Evolutionary conservation across 2,888 invertebrate genomes (phyloP), one percentile per base, ranked within the genome.

Genomic region (Lamproptera curius): DNA sequence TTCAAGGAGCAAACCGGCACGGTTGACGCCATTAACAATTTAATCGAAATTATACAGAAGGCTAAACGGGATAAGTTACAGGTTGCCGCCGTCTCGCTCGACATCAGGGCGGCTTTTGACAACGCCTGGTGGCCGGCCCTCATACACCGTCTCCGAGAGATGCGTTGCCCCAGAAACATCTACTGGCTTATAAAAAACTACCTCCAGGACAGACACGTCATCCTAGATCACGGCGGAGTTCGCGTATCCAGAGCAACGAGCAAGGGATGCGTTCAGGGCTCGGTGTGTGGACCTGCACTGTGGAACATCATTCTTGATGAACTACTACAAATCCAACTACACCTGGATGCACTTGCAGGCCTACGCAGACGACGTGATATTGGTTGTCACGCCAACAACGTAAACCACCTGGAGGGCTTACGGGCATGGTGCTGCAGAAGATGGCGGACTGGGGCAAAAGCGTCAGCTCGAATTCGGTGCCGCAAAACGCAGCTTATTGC

Each of bases 1-100:
- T 59, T 60, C 42, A 47, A 38, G 5, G 41, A 38, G 10, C 61
- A 57, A 38, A 23, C 38, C 3, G 11, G 6, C 13, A 23, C 38
- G 6, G 9, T 10, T 8, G 38, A 20, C 11, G 61, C 59, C 0
- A 28, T 57, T 1, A 13, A 46, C 1, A 9, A 37, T 0, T 52
- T 55, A 0, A 6, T 54, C 0, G n/a, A 43, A 0, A 6, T 17
- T 0, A 45, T 57, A 0, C 31, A 33, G 1, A 6, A 2, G 0
- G 37, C 41, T 2, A 55, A 51, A 26, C 1, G 1, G 0, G 9
- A 33, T 0, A 15, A 31, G 6, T 11, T 48, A 4, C 52, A 35
- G 1, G 49, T 46, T 1, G 6, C 54, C 0, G 56, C 49, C 0
- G 38, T 57, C 1, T 56, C 55, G 1, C 46, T 56, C 1, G 55